Evolutionary conservation across 2,888 invertebrate species (phyloP), one percentile per base, ranked within the genome.

Genomic region (Orthosia gracilis): DNA sequence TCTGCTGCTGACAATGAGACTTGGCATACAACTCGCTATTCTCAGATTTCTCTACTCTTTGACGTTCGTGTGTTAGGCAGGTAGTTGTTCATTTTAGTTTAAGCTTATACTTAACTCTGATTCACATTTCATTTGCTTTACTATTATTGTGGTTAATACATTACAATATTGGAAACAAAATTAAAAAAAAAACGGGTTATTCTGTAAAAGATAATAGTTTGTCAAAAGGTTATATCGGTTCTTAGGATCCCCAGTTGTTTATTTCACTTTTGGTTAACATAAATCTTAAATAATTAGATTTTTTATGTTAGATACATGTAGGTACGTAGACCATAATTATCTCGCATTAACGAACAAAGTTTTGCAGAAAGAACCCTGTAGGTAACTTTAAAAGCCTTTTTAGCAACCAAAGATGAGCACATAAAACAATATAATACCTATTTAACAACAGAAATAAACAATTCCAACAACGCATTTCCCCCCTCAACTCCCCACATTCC

Each of bases 1-100:
- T 69, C 64, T 81, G 78, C 21, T 12, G 59, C 65, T 85, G 83
- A 83, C 77, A 80, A 59, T 72, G 59, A 52, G 17, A 76, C 69
- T 84, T 80, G 58, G 74, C 69, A 69, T 54, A 69, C 47, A 63
- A 74, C 54, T 73, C 15, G 50, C 58, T 63, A 49, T 69, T 69
- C 71, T 69, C 69, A 61, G 52, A 67, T 31, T 58, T 65, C 63
- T 66, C 58, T 59, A 59, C 58, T 47, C 54, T 83, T 69, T 79
- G 57, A 71, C 18, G 54, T 63, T 71, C 21, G 18, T 65, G 50
- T 26, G 15, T 52, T 64, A 68, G 68, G 52, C 64, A 61, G 80
- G 50, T 47, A 26, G 4, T 52, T 47, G 23, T 15, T 52, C 45
- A 12, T 55, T 66, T 70, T 62, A 59, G 15, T 63, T 73, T 23